phyloP scores from a whole-genome alignment of 1,140 invertebrate species.

The Orussus abietinus region DNA sequence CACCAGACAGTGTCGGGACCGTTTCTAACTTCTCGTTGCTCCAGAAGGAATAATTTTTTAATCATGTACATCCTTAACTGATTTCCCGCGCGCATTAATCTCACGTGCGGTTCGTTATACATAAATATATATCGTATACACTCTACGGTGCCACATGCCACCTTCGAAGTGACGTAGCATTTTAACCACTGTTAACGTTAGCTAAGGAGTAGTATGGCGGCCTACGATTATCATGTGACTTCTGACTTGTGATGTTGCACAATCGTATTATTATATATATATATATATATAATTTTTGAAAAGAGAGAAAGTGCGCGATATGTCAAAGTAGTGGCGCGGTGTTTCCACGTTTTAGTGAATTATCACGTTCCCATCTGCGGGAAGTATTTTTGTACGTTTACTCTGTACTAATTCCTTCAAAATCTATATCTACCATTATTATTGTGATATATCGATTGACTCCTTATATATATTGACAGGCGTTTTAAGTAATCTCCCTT shows the following conservation, averaged over 20 bases:
- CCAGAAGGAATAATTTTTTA: too few relatives aligned
- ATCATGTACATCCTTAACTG: too few relatives aligned
- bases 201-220: slow-evolving; percentile 28
- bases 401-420: slow-evolving; percentile 42
- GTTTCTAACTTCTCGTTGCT: too few relatives aligned
- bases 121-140: too few relatives aligned
- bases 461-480: too few relatives aligned
- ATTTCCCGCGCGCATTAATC: too few relatives aligned
- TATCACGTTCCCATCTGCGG: slow-evolving; percentile 26
- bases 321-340: slow-evolving; percentile 20
- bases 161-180: too few relatives aligned
- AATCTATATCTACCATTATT: slow-evolving; percentile 41
- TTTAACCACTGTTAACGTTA: too few relatives aligned
- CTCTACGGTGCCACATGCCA: too few relatives aligned
- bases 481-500: too few relatives aligned
- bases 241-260: slow-evolving; percentile 16
- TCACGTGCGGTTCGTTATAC: too few relatives aligned
- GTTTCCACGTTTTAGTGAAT: slow-evolving; percentile 33
- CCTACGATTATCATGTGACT: slow-evolving; percentile 24
- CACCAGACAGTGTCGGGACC: too few relatives aligned
- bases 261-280: slow-evolving; percentile 8
- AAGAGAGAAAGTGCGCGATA: slow-evolving; percentile 1
- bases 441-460: slow-evolving; percentile 33
- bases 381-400: slow-evolving; percentile 50
- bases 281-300: slow-evolving; percentile 12